A percentile compares a stretch with the other conserved stretches of the same genome.
phyloP scores from a whole-genome alignment of 2,113 vertebrate genomes.

The Rafetus swinhoei region DNA sequence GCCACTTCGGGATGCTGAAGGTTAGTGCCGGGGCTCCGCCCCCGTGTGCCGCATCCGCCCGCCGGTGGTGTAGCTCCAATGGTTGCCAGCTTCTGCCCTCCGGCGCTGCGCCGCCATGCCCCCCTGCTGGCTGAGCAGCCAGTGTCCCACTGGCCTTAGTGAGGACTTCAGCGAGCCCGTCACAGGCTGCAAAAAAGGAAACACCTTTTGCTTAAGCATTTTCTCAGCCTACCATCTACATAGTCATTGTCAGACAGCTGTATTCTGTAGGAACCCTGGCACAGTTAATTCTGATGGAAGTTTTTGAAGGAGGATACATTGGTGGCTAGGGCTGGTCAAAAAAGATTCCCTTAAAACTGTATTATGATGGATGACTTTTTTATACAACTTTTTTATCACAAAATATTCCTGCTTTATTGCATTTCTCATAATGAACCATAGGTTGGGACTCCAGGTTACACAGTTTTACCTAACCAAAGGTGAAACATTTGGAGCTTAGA shows the following conservation, averaged over 20 bases:
- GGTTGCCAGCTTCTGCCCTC: too few species aligned
- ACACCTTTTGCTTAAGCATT: not conserved
- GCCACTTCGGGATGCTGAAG: too few species aligned
- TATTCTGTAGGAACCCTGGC: not conserved
- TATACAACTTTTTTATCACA: not conserved
- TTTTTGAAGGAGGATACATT: not conserved
- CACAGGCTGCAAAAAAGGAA: not conserved
- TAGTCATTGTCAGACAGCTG: not conserved
- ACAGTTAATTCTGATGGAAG: not conserved
- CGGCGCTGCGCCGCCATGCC: too few species aligned
- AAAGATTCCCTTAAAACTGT: not conserved
- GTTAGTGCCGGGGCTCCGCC: too few species aligned
- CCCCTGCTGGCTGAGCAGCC: too few species aligned
- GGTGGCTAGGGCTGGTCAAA: not conserved
- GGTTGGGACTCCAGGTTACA: too few species aligned
- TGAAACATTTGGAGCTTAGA: not conserved
- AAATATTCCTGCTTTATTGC: not conserved
- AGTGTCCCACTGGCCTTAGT: too few species aligned
- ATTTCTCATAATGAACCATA: not conserved
- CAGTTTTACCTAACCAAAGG: not conserved
- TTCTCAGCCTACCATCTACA: not conserved
- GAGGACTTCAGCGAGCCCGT: too few species aligned
- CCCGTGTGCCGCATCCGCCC: too few species aligned
- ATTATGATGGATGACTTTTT: not conserved
- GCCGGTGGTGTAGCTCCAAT: too few species aligned